Evolutionary conservation across 2,113 vertebrate genomes (phyloP).

Genomic region (Nothocercus nigrocapillus): DNA sequence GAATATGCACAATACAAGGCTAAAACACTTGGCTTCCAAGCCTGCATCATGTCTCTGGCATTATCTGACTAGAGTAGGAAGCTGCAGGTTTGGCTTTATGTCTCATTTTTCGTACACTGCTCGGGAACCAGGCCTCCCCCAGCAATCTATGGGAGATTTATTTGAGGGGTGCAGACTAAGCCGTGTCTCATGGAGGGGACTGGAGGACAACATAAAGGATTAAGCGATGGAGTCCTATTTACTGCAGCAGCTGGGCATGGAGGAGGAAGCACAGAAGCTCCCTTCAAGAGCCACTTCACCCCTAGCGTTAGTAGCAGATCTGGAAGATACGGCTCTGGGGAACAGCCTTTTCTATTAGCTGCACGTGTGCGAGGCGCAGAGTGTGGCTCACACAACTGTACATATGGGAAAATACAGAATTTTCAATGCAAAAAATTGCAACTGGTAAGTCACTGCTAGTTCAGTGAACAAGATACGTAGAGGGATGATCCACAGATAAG

Average conservation of each 20-base stretch:
- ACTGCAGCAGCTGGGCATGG: not conserved
- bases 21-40: not conserved
- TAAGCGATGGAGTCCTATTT: not conserved
- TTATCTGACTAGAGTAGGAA: not conserved
- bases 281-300: not conserved
- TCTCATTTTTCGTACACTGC: not conserved
- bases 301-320: not conserved
- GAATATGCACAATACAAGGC: not conserved
- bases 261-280: not conserved
- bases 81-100: not conserved
- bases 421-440: not conserved
- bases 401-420: accelerated
- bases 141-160: not conserved
- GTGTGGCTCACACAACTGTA: not conserved
- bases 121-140: not conserved
- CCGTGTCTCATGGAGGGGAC: not conserved
- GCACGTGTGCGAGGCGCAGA: not conserved
- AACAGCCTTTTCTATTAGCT: not conserved
- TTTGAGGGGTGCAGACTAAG: not conserved
- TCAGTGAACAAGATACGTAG: not conserved
- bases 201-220: not conserved
- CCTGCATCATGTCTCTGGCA: not conserved
- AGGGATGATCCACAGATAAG: not conserved
- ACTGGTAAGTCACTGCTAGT: not conserved
- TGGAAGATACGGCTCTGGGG: not conserved